A percentile compares a stretch with the other conserved stretches of the same genome.
These are phyloP conservation scores for Pristionchus entomophagus DNA, from an alignment of 2,888 invertebrate species.

Conservation along the genomic window DNA sequence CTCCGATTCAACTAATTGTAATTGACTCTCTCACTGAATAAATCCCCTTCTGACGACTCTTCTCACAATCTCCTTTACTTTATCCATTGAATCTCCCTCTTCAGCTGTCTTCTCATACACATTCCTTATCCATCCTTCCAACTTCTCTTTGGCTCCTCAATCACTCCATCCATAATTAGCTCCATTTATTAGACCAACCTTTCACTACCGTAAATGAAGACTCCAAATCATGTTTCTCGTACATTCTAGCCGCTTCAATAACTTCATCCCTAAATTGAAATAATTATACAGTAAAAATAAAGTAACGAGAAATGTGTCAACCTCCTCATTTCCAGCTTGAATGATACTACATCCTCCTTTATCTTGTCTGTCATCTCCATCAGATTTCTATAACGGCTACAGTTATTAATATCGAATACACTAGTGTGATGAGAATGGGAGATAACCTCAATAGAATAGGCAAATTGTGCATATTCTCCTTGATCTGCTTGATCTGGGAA, in stretches of 20 bases:
- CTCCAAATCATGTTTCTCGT: slow-evolving; percentile 24
- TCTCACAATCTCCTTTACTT: slow-evolving; percentile 8
- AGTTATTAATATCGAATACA: neutral
- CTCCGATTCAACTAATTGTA: too few species aligned
- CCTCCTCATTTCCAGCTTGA: slow-evolving; percentile 13
- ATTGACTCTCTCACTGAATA: neutral
- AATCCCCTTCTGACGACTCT: slow-evolving; percentile 14
- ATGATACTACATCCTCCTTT: slow-evolving; percentile 41
- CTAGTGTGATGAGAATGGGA: neutral
- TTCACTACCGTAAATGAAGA: neutral
- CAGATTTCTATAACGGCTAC: slow-evolving; percentile 4
- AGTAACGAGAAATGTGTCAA: too few species aligned
- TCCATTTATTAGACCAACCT: neutral
- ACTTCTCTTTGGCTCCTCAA: slow-evolving; percentile 11
- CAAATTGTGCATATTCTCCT: neutral
- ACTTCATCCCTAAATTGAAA: too few species aligned
- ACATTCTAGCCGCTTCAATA: neutral
- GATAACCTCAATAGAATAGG: neutral
- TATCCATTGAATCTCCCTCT: slow-evolving; percentile 13
- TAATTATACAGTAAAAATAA: too few species aligned
- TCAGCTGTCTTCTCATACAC: neutral
- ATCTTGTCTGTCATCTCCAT: slow-evolving; percentile 45
- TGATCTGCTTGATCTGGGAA: neutral
- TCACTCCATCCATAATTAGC: neutral
- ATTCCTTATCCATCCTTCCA: slow-evolving; percentile 3